phyloP scores from a whole-genome alignment of 2,888 invertebrate species.

The Cataglyphis altisquamis region DNA sequence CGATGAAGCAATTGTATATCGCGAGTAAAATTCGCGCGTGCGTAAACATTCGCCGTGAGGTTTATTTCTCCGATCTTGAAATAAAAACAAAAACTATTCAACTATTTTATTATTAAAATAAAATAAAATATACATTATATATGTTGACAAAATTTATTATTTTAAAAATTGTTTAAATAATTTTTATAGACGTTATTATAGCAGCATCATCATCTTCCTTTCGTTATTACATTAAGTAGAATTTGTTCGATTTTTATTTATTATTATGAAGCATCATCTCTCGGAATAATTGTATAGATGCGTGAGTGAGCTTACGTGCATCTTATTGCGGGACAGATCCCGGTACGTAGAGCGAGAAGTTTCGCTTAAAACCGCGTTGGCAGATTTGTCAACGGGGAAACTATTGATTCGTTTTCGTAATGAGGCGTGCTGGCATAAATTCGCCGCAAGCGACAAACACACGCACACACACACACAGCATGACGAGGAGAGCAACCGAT shows the following conservation, averaged over 20 bases:
- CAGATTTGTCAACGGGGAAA: constrained; percentile 78
- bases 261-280: not conserved
- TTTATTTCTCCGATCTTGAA: not conserved
- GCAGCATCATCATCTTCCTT: not conserved
- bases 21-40: not conserved
- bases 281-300: not conserved
- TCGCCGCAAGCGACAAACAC: constrained; percentile 59
- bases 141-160: not conserved
- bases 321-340: constrained; percentile 15
- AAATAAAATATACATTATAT: not conserved
- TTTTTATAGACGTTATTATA: not conserved
- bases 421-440: constrained; percentile 74
- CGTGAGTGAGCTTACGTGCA: not conserved
- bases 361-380: constrained; percentile 43
- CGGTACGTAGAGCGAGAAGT: constrained; percentile 19
- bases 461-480: constrained; percentile 38
- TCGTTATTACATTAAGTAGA: not conserved
- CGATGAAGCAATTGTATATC: not conserved
- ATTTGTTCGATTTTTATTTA: not conserved
- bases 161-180: not conserved
- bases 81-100: not conserved
- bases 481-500: constrained; percentile 55
- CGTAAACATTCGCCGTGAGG: constrained; percentile 18
- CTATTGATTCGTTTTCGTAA: constrained; percentile 80
- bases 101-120: constrained; percentile 9